These are phyloP conservation scores for Cyrtodaria siliqua DNA, from an alignment of 2,888 invertebrate species.

Conservation along the genomic window DNA sequence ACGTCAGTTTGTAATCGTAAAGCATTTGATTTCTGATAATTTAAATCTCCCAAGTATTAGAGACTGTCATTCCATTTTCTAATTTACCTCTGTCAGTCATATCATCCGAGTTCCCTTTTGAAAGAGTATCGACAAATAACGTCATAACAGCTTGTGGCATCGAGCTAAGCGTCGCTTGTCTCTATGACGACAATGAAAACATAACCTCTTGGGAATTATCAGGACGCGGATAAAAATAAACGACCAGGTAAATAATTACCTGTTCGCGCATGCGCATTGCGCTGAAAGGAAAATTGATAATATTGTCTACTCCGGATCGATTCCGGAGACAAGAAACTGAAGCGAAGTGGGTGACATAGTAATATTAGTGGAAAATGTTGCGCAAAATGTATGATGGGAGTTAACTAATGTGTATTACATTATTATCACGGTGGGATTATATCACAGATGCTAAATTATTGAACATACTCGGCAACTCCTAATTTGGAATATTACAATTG, in stretches of 20 bases:
- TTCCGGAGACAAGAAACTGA: constrained; percentile 24
- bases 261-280: constrained; percentile 69
- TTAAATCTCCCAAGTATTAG: too few relatives aligned
- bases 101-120: too few relatives aligned
- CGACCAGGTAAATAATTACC: constrained; percentile 73
- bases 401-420: too few relatives aligned
- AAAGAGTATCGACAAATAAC: too few relatives aligned
- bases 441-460: too few relatives aligned
- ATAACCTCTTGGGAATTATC: constrained; percentile 33
- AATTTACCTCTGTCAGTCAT: too few relatives aligned
- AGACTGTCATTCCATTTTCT: too few relatives aligned
- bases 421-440: too few relatives aligned
- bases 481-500: too few relatives aligned
- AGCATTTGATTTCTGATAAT: too few relatives aligned
- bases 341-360: constrained; percentile 1
- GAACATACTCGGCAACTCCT: too few relatives aligned
- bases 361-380: constrained; percentile 14
- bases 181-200: constrained; percentile 44
- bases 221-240: constrained; percentile 48
- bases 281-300: constrained; percentile 53
- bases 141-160: neutral
- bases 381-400: constrained; percentile 1
- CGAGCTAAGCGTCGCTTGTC: constrained; percentile 33
- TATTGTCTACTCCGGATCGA: constrained; percentile 50
- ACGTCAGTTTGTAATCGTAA: too few relatives aligned